Percentiles rank a stretch among this genome's conserved stretches.
Conservation (phyloP, 2,888 invertebrate genomes). For the Drosophila heteroneura region DNA sequence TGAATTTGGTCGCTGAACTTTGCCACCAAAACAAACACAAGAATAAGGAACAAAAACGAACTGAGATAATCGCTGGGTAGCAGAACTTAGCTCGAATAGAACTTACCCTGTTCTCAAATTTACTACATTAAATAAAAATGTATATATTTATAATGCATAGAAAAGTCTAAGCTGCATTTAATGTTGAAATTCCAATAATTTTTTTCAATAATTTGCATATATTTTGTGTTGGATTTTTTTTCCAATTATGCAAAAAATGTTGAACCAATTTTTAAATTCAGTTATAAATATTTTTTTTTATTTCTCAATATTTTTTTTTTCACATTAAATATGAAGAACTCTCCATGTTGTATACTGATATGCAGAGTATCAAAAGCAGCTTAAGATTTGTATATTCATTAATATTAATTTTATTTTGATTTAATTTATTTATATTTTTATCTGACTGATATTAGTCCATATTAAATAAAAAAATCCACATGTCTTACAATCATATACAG, state of each 20-base stretch:
- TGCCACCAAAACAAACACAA: constrained; percentile 32
- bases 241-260: background rate
- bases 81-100: background rate
- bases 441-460: background rate
- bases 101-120: constrained; percentile 1
- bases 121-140: background rate
- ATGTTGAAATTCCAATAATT: too few relatives aligned
- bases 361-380: background rate
- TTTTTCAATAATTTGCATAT: background rate
- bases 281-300: background rate
- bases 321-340: background rate
- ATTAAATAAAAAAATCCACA: background rate
- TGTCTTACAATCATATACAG: background rate
- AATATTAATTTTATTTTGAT: background rate
- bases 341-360: background rate
- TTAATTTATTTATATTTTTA: background rate
- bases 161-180: too few relatives aligned
- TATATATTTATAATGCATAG: background rate
- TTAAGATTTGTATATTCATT: background rate
- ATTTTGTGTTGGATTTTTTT: background rate
- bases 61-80: background rate
- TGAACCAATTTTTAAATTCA: background rate
- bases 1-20: constrained; percentile 52
- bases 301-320: background rate
- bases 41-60: constrained; percentile 8